phyloP scores from a whole-genome alignment of 2,113 vertebrate genomes.

The Sturnus vulgaris region DNA sequence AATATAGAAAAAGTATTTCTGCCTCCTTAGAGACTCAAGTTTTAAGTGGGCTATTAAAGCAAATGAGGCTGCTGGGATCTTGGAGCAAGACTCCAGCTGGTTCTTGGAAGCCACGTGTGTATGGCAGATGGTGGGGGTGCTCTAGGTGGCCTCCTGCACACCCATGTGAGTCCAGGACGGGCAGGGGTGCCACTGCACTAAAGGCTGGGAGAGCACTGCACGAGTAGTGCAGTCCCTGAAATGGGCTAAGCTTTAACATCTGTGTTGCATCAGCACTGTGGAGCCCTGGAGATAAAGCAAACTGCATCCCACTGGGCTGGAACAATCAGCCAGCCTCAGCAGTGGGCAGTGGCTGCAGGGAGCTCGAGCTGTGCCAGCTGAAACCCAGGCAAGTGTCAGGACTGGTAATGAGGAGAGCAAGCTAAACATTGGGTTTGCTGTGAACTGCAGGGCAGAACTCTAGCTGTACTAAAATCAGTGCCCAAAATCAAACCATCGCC shows the following conservation, averaged over 20 bases:
- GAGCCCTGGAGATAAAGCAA: neutral
- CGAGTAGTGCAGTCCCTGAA: neutral
- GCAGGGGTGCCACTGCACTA: neutral
- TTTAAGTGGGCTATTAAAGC: slow-evolving; percentile 13
- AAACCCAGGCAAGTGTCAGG: neutral
- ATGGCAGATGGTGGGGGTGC: neutral
- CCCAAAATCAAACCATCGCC: fast-evolving
- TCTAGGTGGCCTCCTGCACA: neutral
- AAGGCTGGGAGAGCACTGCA: neutral
- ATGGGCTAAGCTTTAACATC: neutral
- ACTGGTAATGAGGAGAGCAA: neutral
- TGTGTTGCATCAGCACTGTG: neutral
- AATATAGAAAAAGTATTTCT: neutral
- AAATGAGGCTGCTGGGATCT: slow-evolving; percentile 27
- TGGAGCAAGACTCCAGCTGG: neutral
- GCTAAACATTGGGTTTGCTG: fast-evolving
- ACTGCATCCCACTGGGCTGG: neutral
- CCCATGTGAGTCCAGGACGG: neutral
- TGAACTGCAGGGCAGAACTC: neutral
- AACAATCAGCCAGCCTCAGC: fast-evolving
- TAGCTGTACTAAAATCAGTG: neutral
- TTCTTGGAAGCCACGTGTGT: neutral
- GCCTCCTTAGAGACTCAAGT: neutral
- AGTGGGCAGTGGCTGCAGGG: neutral
- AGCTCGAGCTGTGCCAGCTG: neutral